A percentile compares a stretch with the other conserved stretches of the same genome.
These are phyloP conservation scores for Cantharis lateralis DNA, from an alignment of 2,888 invertebrate species.

Conservation along the genomic window DNA sequence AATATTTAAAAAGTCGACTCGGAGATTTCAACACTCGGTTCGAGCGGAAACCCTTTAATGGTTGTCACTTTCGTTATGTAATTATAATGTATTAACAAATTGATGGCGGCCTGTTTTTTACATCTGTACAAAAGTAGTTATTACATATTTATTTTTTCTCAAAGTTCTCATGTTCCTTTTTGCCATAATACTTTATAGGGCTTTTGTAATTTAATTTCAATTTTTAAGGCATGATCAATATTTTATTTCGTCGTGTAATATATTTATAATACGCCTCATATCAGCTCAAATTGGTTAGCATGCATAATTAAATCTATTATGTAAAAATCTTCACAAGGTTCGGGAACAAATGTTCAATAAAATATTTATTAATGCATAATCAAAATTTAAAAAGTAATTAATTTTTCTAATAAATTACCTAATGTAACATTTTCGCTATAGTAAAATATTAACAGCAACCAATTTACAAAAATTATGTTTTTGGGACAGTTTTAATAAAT, in stretches of 20 bases:
- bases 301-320: conserved; percentile 8
- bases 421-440: background rate
- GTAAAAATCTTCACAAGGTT: conserved; percentile 11
- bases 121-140: background rate
- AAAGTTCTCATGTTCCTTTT: too few relatives aligned
- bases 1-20: background rate
- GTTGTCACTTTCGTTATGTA: background rate
- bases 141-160: background rate
- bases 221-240: background rate
- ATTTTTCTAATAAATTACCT: background rate
- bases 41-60: background rate
- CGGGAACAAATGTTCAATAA: conserved; percentile 11
- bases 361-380: background rate
- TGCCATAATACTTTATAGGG: background rate
- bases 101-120: background rate
- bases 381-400: background rate
- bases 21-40: conserved; percentile 5
- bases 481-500: background rate
- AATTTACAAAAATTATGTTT: background rate
- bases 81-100: background rate
- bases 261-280: conserved; percentile 7
- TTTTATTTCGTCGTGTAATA: background rate
- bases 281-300: conserved; percentile 5
- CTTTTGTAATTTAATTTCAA: background rate
- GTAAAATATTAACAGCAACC: background rate